A percentile compares a stretch with the other conserved stretches of the same genome.
Evolutionary conservation across 2,797 vertebrate species (phyloP).

Genomic region (Muraenolepis orangiensis): DNA sequence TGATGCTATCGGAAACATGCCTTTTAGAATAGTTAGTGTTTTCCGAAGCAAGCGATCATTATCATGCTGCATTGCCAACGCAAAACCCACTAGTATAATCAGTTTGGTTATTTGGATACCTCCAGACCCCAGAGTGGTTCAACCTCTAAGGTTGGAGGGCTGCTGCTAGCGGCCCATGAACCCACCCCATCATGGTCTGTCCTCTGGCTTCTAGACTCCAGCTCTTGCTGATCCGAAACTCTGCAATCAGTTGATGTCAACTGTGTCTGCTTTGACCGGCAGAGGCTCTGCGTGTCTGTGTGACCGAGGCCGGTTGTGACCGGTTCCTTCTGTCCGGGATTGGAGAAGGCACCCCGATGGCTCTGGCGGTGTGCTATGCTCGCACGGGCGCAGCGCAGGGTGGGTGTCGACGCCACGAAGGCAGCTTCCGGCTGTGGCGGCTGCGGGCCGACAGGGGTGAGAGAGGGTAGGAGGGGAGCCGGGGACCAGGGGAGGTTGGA

Average conservation of each 20-base stretch:
- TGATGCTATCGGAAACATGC: background rate
- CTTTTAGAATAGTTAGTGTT: background rate
- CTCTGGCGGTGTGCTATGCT: constrained; percentile 33
- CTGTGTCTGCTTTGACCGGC: constrained; percentile 32
- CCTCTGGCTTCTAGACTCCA: constrained; percentile 10
- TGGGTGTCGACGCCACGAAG: constrained; percentile 53
- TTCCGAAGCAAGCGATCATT: background rate
- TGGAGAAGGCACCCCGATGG: constrained; percentile 30
- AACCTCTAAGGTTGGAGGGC: constrained; percentile 22
- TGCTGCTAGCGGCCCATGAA: constrained; percentile 12
- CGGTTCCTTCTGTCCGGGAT: constrained; percentile 56
- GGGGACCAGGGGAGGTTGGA: constrained; percentile 48
- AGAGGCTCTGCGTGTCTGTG: constrained; percentile 32
- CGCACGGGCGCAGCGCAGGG: constrained; percentile 37
- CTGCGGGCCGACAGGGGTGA: constrained; percentile 48
- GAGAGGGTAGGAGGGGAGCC: constrained; percentile 58
- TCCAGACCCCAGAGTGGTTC: constrained; percentile 38
- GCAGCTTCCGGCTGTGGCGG: constrained; percentile 53
- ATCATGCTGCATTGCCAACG: background rate
- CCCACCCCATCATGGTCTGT: constrained; percentile 19
- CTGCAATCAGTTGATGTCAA: constrained; percentile 27
- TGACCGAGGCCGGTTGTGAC: constrained; percentile 56
- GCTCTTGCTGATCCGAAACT: constrained; percentile 31
- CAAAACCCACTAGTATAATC: constrained; percentile 5
- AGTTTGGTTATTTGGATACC: constrained; percentile 23